These are phyloP conservation scores for Holacanthus passer DNA, from an alignment of 2,113 vertebrate genomes.

Conservation along the genomic window DNA sequence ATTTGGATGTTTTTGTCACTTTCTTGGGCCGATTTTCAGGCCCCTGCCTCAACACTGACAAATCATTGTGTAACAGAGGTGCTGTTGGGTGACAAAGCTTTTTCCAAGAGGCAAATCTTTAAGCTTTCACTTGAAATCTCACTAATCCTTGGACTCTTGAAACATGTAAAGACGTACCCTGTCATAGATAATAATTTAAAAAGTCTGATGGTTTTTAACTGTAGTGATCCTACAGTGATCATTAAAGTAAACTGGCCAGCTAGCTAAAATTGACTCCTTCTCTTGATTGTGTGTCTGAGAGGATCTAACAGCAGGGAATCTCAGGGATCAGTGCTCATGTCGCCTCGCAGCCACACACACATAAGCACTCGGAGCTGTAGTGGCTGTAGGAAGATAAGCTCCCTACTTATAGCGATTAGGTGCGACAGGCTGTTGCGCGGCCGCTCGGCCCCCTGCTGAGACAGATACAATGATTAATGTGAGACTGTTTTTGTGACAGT, in stretches of 20 bases:
- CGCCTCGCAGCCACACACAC: conserved; percentile 28
- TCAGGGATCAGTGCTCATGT: conserved; percentile 44
- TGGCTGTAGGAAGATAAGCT: conserved; percentile 59
- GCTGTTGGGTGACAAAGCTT: neutral
- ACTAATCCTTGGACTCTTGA: neutral
- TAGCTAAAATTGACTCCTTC: conserved; percentile 3
- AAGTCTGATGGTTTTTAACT: neutral
- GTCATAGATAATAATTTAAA: neutral
- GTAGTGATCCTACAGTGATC: neutral
- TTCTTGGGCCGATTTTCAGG: neutral
- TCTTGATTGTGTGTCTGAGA: conserved; percentile 30
- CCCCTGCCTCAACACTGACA: neutral
- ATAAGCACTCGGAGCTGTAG: conserved; percentile 30
- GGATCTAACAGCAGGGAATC: conserved; percentile 41
- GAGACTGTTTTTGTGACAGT: neutral
- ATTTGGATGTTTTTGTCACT: conserved; percentile 7
- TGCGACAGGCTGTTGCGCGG: conserved; percentile 46
- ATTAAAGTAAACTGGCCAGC: neutral
- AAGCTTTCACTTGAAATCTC: conserved; percentile 14
- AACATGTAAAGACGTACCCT: neutral
- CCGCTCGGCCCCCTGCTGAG: conserved; percentile 12
- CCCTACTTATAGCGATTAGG: conserved; percentile 59
- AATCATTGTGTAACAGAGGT: neutral
- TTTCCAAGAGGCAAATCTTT: neutral
- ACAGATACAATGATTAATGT: neutral